phyloP scores from a whole-genome alignment of 2,797 vertebrate species.

The Anabas testudineus region DNA sequence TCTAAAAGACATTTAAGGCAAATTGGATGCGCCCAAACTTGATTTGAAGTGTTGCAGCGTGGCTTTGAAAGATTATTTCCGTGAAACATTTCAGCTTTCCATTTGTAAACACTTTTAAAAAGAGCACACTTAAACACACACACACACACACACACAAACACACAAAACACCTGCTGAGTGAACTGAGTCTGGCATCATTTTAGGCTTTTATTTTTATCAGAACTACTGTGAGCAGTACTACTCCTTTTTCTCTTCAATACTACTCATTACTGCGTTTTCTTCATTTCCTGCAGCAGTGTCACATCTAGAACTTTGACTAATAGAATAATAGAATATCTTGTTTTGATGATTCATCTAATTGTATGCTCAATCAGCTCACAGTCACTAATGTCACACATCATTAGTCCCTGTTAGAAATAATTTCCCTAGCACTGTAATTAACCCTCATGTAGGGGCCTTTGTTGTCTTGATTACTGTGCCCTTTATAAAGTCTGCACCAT shows the following conservation, averaged over 20 bases:
- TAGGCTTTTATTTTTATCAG: conserved; percentile 2
- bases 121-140: not conserved
- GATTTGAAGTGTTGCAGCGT: not conserved
- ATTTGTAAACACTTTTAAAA: conserved; percentile 16
- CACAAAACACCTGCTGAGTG: too few relatives aligned
- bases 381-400: conserved; percentile 65
- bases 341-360: conserved; percentile 71
- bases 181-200: not conserved
- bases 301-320: conserved; percentile 33
- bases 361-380: conserved; percentile 68
- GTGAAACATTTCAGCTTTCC: conserved; percentile 15
- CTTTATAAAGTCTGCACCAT: conserved; percentile 34
- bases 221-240: not conserved
- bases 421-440: conserved; percentile 64
- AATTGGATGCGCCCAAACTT: conserved; percentile 9
- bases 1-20: not conserved
- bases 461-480: conserved; percentile 50
- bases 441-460: conserved; percentile 41
- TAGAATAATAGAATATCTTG: conserved; percentile 45
- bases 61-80: conserved; percentile 4
- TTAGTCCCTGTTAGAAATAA: conserved; percentile 63
- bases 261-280: conserved; percentile 12
- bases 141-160: too few relatives aligned
- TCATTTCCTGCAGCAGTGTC: conserved; percentile 6
- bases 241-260: conserved; percentile 1